A percentile compares a stretch with the other conserved stretches of the same genome.
These are phyloP conservation scores for Antennarius maculatus DNA, from an alignment of 2,797 vertebrate species.

Conservation along the genomic window DNA sequence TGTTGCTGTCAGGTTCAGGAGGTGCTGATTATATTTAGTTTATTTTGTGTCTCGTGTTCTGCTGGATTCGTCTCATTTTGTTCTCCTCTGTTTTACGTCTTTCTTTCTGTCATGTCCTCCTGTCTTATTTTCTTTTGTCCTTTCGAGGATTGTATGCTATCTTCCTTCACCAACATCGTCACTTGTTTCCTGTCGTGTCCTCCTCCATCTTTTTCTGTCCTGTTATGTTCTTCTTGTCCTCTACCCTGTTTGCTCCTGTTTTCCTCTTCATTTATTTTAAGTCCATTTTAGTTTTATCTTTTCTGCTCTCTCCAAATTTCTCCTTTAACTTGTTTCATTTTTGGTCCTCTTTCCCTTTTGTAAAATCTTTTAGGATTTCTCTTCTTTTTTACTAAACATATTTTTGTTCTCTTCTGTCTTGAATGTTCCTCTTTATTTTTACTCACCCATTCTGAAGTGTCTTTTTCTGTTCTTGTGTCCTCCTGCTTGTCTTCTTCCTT, in stretches of 20 bases:
- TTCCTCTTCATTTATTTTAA: too few relatives aligned
- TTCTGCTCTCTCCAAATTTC: too few relatives aligned
- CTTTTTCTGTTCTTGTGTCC: too few relatives aligned
- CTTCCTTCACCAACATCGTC: neutral
- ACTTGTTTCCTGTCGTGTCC: neutral
- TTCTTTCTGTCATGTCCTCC: neutral
- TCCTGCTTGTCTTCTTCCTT: too few relatives aligned
- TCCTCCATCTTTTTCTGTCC: neutral
- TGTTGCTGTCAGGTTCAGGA: too few relatives aligned
- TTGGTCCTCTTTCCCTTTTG: neutral
- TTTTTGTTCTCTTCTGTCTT: neutral
- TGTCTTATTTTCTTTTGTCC: neutral
- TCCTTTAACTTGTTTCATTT: too few relatives aligned
- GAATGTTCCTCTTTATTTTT: neutral
- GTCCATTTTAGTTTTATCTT: too few relatives aligned
- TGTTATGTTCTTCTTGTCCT: neutral
- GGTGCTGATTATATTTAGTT: neutral
- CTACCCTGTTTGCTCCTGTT: too few relatives aligned
- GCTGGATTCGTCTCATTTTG: neutral
- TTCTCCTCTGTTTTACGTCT: neutral
- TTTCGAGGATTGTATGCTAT: neutral
- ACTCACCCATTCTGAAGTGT: too few relatives aligned
- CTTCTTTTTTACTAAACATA: neutral
- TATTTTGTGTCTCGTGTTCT: neutral
- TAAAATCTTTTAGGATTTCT: neutral